Evolutionary conservation across 1,140 invertebrate genomes (phyloP).

Genomic region (Nylanderia fulva): DNA sequence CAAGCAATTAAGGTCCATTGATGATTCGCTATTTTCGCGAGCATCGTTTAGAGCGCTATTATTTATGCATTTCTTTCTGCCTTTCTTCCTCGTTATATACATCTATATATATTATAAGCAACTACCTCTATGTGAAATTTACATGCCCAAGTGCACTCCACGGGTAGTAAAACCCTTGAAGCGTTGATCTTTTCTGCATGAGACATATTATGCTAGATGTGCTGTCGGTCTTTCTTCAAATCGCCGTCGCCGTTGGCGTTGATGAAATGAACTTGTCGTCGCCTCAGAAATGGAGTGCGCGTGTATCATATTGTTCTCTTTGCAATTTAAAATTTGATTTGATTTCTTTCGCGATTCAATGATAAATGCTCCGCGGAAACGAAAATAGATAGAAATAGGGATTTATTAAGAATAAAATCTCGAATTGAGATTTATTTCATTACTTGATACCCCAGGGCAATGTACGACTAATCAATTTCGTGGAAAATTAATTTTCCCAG

Average conservation of each 20-base stretch:
- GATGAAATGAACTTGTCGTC: slow-evolving; percentile 34
- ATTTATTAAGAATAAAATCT: no score
- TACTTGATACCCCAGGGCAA: no score
- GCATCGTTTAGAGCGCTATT: slow-evolving; percentile 46
- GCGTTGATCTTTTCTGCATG: slow-evolving; percentile 50
- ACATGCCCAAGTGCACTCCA: slow-evolving; percentile 45
- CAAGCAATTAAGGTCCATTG: slow-evolving; percentile 44
- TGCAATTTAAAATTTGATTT: neutral
- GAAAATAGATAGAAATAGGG: no score
- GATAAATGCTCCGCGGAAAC: no score
- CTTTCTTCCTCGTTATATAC: neutral
- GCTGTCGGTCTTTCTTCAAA: neutral
- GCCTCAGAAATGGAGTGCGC: neutral
- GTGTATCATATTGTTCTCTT: neutral
- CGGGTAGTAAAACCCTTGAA: slow-evolving; percentile 30
- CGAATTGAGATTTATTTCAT: no score
- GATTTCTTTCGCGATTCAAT: neutral
- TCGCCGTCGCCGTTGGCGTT: slow-evolving; percentile 2
- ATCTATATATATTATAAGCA: no score
- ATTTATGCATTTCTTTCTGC: slow-evolving; percentile 2
- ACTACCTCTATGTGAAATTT: slow-evolving; percentile 47
- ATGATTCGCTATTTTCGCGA: slow-evolving; percentile 37
- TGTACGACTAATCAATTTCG: no score
- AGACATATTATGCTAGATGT: neutral
- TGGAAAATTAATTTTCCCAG: no score